phyloP scores from a whole-genome alignment of 2,797 vertebrate genomes.

The Pangasius sanitwongsei region DNA sequence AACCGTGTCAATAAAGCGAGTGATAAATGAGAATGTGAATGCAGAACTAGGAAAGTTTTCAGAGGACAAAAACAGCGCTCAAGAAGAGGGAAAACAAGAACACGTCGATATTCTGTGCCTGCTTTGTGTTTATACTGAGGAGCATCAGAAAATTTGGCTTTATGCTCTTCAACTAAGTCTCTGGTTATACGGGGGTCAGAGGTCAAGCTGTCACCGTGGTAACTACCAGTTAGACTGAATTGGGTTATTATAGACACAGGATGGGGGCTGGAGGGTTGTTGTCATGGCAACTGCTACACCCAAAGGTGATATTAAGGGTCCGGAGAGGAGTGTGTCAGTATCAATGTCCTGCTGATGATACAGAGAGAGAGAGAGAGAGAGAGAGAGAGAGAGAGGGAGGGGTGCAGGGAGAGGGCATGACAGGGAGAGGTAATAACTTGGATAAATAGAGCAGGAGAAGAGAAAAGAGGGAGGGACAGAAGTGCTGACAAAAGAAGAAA shows the following conservation, averaged over 20 bases:
- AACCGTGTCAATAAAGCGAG: not conserved
- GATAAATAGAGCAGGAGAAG: conserved; percentile 50
- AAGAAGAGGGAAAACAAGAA: not conserved
- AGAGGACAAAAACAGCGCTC: not conserved
- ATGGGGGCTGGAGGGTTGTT: conserved; percentile 21
- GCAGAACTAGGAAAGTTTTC: not conserved
- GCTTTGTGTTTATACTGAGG: not conserved
- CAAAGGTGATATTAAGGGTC: conserved; percentile 56
- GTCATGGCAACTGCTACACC: conserved; percentile 47
- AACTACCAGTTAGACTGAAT: conserved; percentile 38
- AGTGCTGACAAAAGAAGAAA: conserved; percentile 53
- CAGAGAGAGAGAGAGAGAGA: not conserved
- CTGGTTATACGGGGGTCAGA: conserved; percentile 5
- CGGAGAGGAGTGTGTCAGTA: conserved; percentile 56
- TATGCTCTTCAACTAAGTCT: not conserved
- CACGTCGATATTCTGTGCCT: not conserved
- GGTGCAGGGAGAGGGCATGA: not conserved
- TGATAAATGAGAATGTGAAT: not conserved
- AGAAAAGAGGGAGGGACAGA: conserved; percentile 38
- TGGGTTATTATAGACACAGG: conserved; percentile 33
- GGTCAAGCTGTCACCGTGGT: conserved; percentile 36
- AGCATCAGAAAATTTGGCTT: not conserved
- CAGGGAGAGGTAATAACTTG: conserved; percentile 53
- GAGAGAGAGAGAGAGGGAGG: not conserved
- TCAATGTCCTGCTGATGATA: conserved; percentile 50